Conservation (phyloP, 1,140 invertebrate genomes). For the Drosophila saltans region DNA sequence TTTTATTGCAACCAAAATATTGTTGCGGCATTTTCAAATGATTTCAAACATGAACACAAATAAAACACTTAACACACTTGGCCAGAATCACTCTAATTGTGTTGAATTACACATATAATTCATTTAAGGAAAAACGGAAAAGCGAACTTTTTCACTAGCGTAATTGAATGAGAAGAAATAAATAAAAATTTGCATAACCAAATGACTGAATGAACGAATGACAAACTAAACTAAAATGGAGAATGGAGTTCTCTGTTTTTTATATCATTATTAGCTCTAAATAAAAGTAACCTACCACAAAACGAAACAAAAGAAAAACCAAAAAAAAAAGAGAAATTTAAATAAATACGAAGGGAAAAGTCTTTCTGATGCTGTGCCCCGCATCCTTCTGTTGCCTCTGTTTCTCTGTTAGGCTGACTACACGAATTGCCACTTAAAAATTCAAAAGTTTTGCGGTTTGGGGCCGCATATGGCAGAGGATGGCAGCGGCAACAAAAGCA, state of each 20-base stretch:
- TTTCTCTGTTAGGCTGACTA: slow-evolving; percentile 30
- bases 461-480: slow-evolving; percentile 63
- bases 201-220: slow-evolving; percentile 44
- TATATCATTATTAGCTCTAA: slow-evolving; percentile 45
- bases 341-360: slow-evolving; percentile 49
- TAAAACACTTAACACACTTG: slow-evolving; percentile 31
- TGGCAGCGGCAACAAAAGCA: slow-evolving; percentile 37
- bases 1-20: too few species aligned
- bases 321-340: slow-evolving; percentile 32
- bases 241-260: slow-evolving; percentile 1
- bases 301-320: slow-evolving; percentile 24
- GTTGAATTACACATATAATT: slow-evolving; percentile 55
- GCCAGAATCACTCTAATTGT: slow-evolving; percentile 36
- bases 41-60: neutral
- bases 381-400: neutral
- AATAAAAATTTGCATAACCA: slow-evolving; percentile 68
- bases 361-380: slow-evolving; percentile 1
- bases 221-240: slow-evolving; percentile 31
- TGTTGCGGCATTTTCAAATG: too few species aligned
- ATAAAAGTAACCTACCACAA: slow-evolving; percentile 30
- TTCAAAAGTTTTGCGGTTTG: slow-evolving; percentile 76
- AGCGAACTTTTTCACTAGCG: slow-evolving; percentile 43
- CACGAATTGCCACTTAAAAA: slow-evolving; percentile 82
- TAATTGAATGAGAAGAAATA: slow-evolving; percentile 64
- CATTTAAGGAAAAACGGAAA: slow-evolving; percentile 39